These are phyloP conservation scores for Sebastes oblongus DNA, from an alignment of 2,797 vertebrate genomes.

Conservation along the genomic window DNA sequence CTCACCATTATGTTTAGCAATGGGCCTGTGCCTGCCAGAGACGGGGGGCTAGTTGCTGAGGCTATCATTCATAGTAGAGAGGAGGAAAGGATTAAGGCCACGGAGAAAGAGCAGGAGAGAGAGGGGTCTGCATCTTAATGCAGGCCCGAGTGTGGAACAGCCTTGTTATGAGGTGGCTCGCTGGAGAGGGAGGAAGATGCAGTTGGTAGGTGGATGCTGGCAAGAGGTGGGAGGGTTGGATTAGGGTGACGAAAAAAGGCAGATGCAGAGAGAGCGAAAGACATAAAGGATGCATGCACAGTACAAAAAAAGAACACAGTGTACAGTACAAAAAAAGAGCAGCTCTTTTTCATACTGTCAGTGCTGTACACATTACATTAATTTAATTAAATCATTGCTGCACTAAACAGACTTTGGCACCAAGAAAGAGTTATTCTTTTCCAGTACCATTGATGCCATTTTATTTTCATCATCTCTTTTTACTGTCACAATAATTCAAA, in stretches of 20 bases:
- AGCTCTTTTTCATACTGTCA: background rate
- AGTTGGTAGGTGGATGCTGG: conserved; percentile 8
- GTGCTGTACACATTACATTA: background rate
- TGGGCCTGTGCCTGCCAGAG: conserved; percentile 42
- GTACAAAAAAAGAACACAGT: background rate
- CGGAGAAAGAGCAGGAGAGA: conserved; percentile 62
- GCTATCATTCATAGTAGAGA: conserved; percentile 71
- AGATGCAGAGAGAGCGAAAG: background rate
- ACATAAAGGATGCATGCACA: background rate
- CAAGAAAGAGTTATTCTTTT: background rate
- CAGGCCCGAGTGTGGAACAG: conserved; percentile 59
- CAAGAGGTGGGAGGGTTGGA: background rate
- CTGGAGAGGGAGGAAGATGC: conserved; percentile 21
- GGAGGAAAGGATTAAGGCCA: conserved; percentile 72
- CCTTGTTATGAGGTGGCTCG: conserved; percentile 60
- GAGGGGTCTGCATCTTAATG: conserved; percentile 75
- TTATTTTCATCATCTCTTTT: background rate
- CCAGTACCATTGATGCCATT: background rate
- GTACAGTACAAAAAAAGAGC: background rate
- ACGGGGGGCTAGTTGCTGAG: conserved; percentile 52
- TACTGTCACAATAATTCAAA: background rate
- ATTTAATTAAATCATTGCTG: background rate
- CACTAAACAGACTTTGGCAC: background rate
- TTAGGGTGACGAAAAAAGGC: background rate
- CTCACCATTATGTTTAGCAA: conserved; percentile 57